A percentile compares a stretch with the other conserved stretches of the same genome.
Conservation (phyloP, 2,888 invertebrate genomes). For the Odontocolon sp. region DNA sequence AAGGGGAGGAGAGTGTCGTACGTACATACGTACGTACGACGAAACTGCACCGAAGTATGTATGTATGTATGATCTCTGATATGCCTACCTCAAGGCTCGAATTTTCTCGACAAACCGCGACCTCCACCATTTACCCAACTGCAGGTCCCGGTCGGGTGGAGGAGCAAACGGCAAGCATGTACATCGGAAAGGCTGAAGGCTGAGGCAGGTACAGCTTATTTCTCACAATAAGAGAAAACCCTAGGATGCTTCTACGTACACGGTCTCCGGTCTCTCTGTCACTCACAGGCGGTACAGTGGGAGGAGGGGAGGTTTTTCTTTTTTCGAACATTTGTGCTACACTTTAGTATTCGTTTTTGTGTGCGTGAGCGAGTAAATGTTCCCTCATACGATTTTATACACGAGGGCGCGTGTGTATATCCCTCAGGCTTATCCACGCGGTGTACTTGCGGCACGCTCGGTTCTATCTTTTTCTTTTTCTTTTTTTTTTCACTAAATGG, state of each 20-base stretch:
- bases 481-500: constrained; percentile 72
- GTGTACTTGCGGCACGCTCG: no score
- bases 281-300: constrained; percentile 29
- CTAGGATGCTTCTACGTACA: constrained; percentile 17
- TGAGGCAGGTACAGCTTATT: constrained; percentile 67
- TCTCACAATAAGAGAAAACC: constrained; percentile 73
- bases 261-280: constrained; percentile 44
- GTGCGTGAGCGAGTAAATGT: neutral
- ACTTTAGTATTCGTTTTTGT: constrained; percentile 6
- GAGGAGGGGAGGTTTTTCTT: constrained; percentile 6
- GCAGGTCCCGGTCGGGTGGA: constrained; percentile 5
- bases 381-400: neutral
- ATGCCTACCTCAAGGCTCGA: constrained; percentile 70
- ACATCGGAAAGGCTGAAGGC: constrained; percentile 14
- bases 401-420: neutral
- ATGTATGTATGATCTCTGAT: constrained; percentile 36
- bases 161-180: constrained; percentile 9
- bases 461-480: neutral
- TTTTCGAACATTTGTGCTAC: constrained; percentile 35
- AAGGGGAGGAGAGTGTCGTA: constrained; percentile 32
- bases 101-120: constrained; percentile 67
- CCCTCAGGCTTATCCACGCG: constrained; percentile 44
- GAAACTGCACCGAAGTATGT: neutral
- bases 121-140: neutral
- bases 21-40: constrained; percentile 24